Conservation (phyloP, 2,888 invertebrate genomes). For the Neoaliturus tenellus region DNA sequence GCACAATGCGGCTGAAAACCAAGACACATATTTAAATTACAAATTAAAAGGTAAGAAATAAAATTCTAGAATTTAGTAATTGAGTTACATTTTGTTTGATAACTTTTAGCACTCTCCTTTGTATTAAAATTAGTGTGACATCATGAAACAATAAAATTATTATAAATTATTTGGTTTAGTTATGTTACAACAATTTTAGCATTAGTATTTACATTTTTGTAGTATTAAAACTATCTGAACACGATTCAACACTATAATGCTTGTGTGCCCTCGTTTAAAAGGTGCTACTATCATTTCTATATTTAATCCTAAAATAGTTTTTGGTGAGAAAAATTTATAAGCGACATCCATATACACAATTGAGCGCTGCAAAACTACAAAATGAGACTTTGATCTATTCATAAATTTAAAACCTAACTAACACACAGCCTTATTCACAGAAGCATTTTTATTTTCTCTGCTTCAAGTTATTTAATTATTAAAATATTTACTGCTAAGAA, state of each 20-base stretch:
- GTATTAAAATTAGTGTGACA: no score
- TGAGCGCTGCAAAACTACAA: background rate
- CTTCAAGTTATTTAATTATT: background rate
- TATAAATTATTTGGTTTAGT: background rate
- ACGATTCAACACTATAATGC: background rate
- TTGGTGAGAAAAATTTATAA: conserved; percentile 4
- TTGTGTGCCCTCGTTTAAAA: conserved; percentile 22
- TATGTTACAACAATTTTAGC: background rate
- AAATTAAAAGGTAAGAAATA: no score
- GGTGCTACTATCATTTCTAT: background rate
- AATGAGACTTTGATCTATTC: background rate
- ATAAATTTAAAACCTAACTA: background rate
- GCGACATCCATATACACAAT: conserved; percentile 27
- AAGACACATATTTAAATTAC: no score
- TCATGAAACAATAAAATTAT: no score
- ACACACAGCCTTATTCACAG: conserved; percentile 48
- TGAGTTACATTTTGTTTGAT: no score
- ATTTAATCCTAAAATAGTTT: background rate
- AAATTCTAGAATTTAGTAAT: no score
- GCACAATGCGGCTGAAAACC: no score
- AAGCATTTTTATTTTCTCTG: conserved; percentile 21
- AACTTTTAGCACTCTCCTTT: no score
- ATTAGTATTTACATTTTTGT: background rate
- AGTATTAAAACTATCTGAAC: conserved; percentile 29
- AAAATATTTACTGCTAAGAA: no score